phyloP scores from a whole-genome alignment of 2,797 vertebrate species.

The Neoniphon sammara region DNA sequence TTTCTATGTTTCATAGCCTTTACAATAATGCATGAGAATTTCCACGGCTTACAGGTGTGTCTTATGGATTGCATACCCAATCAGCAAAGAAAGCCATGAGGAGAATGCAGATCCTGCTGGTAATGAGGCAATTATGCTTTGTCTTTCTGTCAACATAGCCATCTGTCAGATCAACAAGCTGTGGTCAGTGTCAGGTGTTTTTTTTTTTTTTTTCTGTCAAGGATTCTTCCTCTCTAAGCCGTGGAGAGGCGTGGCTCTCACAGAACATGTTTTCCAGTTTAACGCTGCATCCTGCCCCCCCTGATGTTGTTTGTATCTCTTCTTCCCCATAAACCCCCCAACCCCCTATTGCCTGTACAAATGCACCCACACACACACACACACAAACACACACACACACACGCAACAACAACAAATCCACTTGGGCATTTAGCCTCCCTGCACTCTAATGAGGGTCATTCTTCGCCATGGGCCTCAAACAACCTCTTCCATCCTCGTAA shows the following conservation, averaged over 20 bases:
- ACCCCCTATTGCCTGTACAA: neutral
- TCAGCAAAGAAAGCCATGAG: constrained; percentile 67
- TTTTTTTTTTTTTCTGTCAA: constrained; percentile 39
- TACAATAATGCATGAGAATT: constrained; percentile 49
- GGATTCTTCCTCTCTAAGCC: constrained; percentile 45
- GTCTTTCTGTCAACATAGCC: constrained; percentile 61
- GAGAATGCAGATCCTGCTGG: constrained; percentile 65
- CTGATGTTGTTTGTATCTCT: constrained; percentile 37
- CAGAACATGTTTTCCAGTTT: constrained; percentile 49
- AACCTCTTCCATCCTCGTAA: constrained; percentile 45
- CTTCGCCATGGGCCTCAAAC: constrained; percentile 45
- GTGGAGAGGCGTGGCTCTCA: constrained; percentile 38
- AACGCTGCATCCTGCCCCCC: constrained; percentile 47
- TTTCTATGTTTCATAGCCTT: constrained; percentile 39
- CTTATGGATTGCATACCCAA: constrained; percentile 56
- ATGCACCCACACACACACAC: neutral
- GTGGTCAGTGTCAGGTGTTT: constrained; percentile 64
- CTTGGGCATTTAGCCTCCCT: constrained; percentile 40
- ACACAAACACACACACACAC: constrained; percentile 10
- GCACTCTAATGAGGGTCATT: constrained; percentile 59
- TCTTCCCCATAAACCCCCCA: neutral
- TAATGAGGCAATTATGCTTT: constrained; percentile 73
- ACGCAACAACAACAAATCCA: constrained; percentile 32
- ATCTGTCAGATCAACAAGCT: constrained; percentile 78
- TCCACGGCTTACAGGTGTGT: constrained; percentile 47